Evolutionary conservation across 2,797 vertebrate genomes (phyloP).

Genomic region (Loriculus beryllinus): DNA sequence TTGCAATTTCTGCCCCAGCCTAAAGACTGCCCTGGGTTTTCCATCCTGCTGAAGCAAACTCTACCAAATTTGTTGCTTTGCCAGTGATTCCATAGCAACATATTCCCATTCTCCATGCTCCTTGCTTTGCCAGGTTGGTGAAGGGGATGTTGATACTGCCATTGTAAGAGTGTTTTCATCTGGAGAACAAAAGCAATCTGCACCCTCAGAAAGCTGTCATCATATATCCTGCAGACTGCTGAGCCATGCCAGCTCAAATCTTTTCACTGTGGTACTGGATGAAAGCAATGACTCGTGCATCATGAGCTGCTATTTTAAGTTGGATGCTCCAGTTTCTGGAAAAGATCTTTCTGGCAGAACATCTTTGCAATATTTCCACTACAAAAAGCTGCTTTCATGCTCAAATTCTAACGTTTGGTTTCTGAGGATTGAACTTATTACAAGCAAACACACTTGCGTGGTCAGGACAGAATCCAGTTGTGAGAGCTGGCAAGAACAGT

Average conservation of each 20-base stretch:
- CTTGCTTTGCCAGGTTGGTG: conserved; percentile 26
- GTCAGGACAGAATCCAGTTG: conserved; percentile 11
- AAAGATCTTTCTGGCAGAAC: conserved; percentile 52
- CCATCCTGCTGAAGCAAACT: not conserved
- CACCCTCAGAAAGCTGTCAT: conserved; percentile 55
- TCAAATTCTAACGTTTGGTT: not conserved
- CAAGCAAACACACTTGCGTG: not conserved
- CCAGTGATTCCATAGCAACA: not conserved
- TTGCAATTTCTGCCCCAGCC: not conserved
- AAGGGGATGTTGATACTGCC: conserved; percentile 51
- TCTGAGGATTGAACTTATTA: conserved; percentile 2
- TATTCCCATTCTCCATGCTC: not conserved
- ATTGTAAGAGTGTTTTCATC: conserved; percentile 47
- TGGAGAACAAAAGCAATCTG: conserved; percentile 63
- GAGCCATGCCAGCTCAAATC: conserved; percentile 47
- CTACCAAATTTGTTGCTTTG: not conserved
- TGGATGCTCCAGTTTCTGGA: conserved; percentile 33
- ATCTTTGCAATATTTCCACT: conserved; percentile 57
- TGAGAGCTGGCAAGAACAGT: not conserved
- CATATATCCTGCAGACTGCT: conserved; percentile 11
- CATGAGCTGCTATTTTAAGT: conserved; percentile 40
- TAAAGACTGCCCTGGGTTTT: not conserved
- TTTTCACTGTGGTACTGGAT: conserved; percentile 20
- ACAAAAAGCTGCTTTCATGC: conserved; percentile 47
- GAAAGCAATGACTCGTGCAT: conserved; percentile 36